Conservation (phyloP, 2,113 vertebrate genomes). For the Thomomys bottae region DNA sequence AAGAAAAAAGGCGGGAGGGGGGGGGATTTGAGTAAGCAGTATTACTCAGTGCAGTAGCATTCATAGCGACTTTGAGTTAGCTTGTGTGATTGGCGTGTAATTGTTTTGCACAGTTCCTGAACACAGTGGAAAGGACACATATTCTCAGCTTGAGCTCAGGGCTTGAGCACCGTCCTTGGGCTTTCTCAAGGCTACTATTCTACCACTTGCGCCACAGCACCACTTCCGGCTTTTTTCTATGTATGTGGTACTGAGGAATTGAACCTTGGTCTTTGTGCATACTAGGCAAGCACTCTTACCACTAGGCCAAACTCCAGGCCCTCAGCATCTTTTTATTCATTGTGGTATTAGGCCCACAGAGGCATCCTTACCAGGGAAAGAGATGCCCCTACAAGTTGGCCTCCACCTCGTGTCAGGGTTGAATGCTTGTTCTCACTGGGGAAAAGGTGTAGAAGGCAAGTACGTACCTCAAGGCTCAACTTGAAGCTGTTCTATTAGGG, state of each 20-base stretch:
- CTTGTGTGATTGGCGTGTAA: background rate
- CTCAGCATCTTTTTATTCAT: background rate
- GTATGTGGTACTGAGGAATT: too few relatives aligned
- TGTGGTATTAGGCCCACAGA: background rate
- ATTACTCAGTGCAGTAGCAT: background rate
- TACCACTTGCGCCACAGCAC: too few relatives aligned
- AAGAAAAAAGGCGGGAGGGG: too few relatives aligned
- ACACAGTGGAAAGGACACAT: background rate
- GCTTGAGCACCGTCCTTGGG: too few relatives aligned
- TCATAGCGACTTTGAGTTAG: background rate
- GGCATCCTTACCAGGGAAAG: background rate
- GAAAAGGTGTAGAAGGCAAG: background rate
- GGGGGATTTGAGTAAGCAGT: too few relatives aligned
- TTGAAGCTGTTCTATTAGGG: constrained; percentile 3
- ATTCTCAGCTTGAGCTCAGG: too few relatives aligned
- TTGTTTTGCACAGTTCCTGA: background rate
- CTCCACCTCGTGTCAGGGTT: background rate
- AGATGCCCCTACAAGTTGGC: background rate
- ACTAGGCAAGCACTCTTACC: too few relatives aligned
- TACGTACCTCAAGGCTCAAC: background rate
- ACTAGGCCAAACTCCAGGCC: too few relatives aligned
- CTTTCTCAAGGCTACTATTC: too few relatives aligned
- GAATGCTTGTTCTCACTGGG: background rate
- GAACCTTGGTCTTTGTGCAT: too few relatives aligned
- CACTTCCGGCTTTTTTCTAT: too few relatives aligned